Evolutionary conservation across 2,113 vertebrate species (phyloP).

Genomic region (Oreotrochilus melanogaster): DNA sequence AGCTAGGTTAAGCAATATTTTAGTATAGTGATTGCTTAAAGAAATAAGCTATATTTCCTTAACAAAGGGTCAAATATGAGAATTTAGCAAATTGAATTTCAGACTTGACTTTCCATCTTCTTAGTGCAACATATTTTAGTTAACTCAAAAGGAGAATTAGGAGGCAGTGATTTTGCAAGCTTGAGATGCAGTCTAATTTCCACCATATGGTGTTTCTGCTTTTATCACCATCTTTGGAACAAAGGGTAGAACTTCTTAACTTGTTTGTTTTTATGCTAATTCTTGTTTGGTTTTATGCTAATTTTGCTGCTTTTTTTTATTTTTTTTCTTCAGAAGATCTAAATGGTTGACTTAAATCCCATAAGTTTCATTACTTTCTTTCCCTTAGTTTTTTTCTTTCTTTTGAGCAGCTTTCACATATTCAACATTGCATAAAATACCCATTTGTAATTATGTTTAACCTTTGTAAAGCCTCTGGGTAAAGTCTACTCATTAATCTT

Average conservation of each 20-base stretch:
- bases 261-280: slow-evolving; percentile 64
- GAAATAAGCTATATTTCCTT: not conserved
- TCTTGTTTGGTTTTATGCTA: not conserved
- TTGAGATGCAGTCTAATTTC: slow-evolving; percentile 52
- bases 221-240: slow-evolving; percentile 55
- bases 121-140: not conserved
- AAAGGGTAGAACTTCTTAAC: slow-evolving; percentile 51
- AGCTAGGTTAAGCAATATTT: not conserved
- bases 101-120: not conserved
- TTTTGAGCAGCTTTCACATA: slow-evolving; percentile 69
- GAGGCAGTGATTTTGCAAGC: slow-evolving; percentile 14
- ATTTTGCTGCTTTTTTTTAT: not conserved
- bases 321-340: not conserved
- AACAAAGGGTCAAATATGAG: not conserved
- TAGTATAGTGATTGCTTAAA: not conserved
- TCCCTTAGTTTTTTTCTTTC: not conserved
- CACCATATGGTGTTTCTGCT: slow-evolving; percentile 43
- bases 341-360: slow-evolving; percentile 72
- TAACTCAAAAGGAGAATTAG: slow-evolving; percentile 32
- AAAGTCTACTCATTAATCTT: slow-evolving; percentile 84
- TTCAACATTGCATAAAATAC: slow-evolving; percentile 78
- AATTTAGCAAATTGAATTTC: not conserved
- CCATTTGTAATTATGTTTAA: slow-evolving; percentile 84
- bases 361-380: slow-evolving; percentile 69
- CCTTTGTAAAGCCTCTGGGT: slow-evolving; percentile 83